phyloP scores from a whole-genome alignment of 2,888 invertebrate species.

The Drosophila pseudotalamancana region DNA sequence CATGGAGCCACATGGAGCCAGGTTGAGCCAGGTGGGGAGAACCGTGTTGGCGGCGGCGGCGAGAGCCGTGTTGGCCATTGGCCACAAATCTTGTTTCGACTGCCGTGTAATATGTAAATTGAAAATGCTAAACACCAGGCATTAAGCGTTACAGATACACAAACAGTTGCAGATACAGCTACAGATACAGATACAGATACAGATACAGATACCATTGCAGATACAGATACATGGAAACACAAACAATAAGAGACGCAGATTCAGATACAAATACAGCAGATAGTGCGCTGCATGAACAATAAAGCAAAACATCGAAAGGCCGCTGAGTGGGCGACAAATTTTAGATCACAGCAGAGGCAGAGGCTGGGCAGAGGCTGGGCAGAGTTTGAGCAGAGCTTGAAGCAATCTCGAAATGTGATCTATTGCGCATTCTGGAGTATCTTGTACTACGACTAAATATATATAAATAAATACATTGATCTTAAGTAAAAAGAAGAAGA shows the following conservation, averaged over 20 bases:
- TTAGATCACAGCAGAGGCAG: background rate
- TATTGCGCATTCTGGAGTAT: too few relatives aligned
- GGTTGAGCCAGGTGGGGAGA: slow-evolving; percentile 3
- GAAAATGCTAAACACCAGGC: slow-evolving; percentile 80
- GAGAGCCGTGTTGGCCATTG: slow-evolving; percentile 34
- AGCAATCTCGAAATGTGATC: background rate
- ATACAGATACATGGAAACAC: background rate
- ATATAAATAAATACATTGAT: too few relatives aligned
- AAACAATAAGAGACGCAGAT: slow-evolving; percentile 1
- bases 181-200: slow-evolving; percentile 25
- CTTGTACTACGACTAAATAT: too few relatives aligned
- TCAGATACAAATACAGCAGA: background rate
- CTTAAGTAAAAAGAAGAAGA: too few relatives aligned
- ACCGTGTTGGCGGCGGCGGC: slow-evolving; percentile 17
- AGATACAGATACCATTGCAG: slow-evolving; percentile 11
- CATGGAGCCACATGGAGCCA: background rate
- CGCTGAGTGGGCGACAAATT: slow-evolving; percentile 14
- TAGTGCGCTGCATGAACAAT: slow-evolving; percentile 9
- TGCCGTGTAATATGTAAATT: slow-evolving; percentile 79
- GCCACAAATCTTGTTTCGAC: slow-evolving; percentile 79
- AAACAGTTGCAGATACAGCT: slow-evolving; percentile 24
- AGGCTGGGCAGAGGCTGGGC: background rate
- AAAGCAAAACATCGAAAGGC: slow-evolving; percentile 11
- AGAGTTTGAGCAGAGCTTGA: background rate
- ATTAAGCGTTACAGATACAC: slow-evolving; percentile 60